Conservation (phyloP, 2,797 vertebrate genomes). For the Allobates femoralis region DNA sequence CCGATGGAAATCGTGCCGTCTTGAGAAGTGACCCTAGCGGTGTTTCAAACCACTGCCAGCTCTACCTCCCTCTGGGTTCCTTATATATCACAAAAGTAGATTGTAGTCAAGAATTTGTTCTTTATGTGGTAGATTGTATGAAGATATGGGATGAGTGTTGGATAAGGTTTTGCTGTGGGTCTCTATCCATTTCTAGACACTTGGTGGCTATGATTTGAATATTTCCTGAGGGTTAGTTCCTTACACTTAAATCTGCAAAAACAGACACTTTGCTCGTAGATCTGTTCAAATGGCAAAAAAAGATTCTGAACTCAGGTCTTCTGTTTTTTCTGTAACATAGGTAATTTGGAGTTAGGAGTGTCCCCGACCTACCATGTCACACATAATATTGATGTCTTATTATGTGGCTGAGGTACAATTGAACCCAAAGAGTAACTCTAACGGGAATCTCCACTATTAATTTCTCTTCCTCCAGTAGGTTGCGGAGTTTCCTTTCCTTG, state of each 20-base stretch:
- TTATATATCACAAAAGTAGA: conserved; percentile 39
- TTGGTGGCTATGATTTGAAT: conserved; percentile 33
- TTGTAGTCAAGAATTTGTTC: conserved; percentile 6
- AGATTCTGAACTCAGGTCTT: not conserved
- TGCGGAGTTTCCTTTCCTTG: no score
- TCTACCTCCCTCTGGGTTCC: conserved; percentile 26
- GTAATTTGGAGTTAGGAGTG: not conserved
- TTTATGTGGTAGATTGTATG: conserved; percentile 13
- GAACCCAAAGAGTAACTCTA: no score
- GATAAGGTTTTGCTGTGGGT: no score
- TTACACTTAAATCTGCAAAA: conserved; percentile 17
- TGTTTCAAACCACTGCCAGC: conserved; percentile 30
- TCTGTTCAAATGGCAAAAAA: not conserved
- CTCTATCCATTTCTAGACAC: not conserved
- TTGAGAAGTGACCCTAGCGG: conserved; percentile 39
- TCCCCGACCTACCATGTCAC: not conserved
- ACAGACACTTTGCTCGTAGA: not conserved
- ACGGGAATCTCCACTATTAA: no score
- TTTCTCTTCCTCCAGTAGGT: no score
- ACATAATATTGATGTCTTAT: no score
- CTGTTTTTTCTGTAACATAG: not conserved
- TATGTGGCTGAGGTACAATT: no score
- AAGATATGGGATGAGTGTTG: not conserved
- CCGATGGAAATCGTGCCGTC: conserved; percentile 17
- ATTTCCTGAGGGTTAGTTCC: not conserved